Base-by-base conservation (phyloP, 2,113 vertebrate genomes). In the Apaloderma vittatum region DNA sequence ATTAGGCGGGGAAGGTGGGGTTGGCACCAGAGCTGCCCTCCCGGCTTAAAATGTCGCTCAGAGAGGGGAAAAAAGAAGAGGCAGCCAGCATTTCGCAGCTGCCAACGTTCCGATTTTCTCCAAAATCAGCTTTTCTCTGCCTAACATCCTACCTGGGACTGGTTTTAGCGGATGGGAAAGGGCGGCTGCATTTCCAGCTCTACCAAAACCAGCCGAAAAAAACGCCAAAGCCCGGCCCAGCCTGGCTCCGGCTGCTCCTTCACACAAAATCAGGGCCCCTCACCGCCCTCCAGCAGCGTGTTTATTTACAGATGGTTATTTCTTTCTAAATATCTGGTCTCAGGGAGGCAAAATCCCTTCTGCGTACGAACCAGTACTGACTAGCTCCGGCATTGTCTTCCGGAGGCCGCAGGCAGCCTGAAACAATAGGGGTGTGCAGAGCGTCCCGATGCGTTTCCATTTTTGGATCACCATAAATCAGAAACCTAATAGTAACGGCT, bases 401-500 rank as follows among this genome's bases (percentile, higher is more conserved):
- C 7, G 1, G 84, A 81, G 55, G 9, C 80, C 86, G 92, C 86
- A 84, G 84, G 92, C 73, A 66, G 95, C 73, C 76, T 22, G 65
- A 87, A 91, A 96, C 92, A 96, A 96, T 89, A 94, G 92, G 76
- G 73, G 59, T 55, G 87, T 94, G 92, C 8, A 3, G 84, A 80
- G 76, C 8, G 9, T 94, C 89, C 95, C 8, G 79, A 54, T 40
- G 37, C 55, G 48, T 84, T 91, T 93, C 96, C 90, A 87, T 93
- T 93, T 97, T 93, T 89, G 90, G 84, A 84, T 51, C 26, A 1
- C 2, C 30, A 93, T 77, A 91, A 77, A 86, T 84, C 68, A 23
- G 3, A 95, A 87, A 71, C 5, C 15, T 4, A 84, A 87, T 26
- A 77, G 90, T 81, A 89, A 87, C 81, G 71, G 77, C 83, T 95